Evolutionary conservation across 2,113 vertebrate species (phyloP), one percentile per base, ranked within the genome.

Genomic region (Typhlomys cinereus): DNA sequence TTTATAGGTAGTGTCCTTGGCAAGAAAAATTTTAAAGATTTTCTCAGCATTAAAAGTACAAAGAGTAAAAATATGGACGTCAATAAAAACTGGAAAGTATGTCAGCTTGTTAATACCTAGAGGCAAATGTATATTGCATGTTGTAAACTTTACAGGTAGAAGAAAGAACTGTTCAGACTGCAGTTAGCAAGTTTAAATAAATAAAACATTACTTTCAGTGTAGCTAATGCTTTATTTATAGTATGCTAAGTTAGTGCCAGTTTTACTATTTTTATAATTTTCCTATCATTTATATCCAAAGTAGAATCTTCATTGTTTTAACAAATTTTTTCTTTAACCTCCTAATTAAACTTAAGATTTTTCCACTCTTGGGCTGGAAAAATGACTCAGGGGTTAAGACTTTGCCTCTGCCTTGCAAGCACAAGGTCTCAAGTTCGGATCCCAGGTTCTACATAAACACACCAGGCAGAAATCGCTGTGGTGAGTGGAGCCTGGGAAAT

Each of bases 191-290:
- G 41, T 61, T 88, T 91, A 73, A 78, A 36, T 48, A 57, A 54
- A 50, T 86, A 66, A 95, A 78, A 67, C 23, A 67, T 13, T 89
- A 75, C 74, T 85, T 46, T 93, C 20, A 73, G 1, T 88, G 10
- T 91, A 73, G 64, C 41, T 90, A 57, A 71, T 48, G 66, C 64
- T 85, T 70, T 41, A 90, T 62, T 88, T 85, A n/a, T n/a, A n/a
- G n/a, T n/a, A 75, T 5, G 34, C 17, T 71, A 13, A n/a, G 20
- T 76, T 5, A 52, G 31, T 12, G 21, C 52, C n/a, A 31, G 48
- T 76, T 76, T 50, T 50, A 31, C 15, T 54, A 7, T 27, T 73
- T 74, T 20, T 74, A 20, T 31, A 34, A 18, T 74, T 74, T 17
- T 27, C 27, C 25, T 15, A 73, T 74, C 15, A 48, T 74, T 46